Conservation (phyloP, 2,888 invertebrate genomes). For the Drosophila parthenogenetica region DNA sequence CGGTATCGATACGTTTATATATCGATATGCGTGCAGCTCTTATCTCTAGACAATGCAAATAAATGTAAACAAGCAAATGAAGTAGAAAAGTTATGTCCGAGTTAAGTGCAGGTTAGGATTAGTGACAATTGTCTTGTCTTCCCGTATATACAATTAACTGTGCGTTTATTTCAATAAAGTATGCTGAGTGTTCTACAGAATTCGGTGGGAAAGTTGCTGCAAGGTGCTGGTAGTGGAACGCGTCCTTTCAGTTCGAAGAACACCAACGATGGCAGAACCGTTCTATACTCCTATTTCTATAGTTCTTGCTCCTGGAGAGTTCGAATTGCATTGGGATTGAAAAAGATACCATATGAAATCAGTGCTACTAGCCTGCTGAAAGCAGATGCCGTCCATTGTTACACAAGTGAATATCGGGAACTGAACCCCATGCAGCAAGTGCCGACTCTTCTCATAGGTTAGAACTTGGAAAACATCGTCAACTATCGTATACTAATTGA, state of each 20-base stretch:
- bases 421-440: constrained; percentile 98
- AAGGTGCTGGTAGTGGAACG: not conserved
- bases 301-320: constrained; percentile 98
- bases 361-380: constrained; percentile 93
- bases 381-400: constrained; percentile 92
- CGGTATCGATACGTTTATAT: not conserved
- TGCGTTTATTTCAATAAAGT: not conserved
- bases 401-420: constrained; percentile 91
- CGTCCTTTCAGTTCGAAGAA: constrained; percentile 2
- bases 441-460: constrained; percentile 89
- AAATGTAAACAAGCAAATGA: not conserved
- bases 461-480: constrained; percentile 88
- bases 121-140: not conserved
- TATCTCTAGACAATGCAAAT: not conserved
- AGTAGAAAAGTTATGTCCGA: not conserved
- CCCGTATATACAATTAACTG: not conserved
- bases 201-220: not conserved
- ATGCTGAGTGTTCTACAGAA: not conserved
- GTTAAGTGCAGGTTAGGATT: not conserved
- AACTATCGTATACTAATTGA: too few relatives aligned
- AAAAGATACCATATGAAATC: constrained; percentile 97
- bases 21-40: not conserved
- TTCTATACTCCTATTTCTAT: constrained; percentile 96
- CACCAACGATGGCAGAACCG: constrained; percentile 86
- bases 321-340: constrained; percentile 95